These are phyloP conservation scores for Trichonephila inaurata DNA, from an alignment of 1,140 invertebrate species.

Conservation along the genomic window DNA sequence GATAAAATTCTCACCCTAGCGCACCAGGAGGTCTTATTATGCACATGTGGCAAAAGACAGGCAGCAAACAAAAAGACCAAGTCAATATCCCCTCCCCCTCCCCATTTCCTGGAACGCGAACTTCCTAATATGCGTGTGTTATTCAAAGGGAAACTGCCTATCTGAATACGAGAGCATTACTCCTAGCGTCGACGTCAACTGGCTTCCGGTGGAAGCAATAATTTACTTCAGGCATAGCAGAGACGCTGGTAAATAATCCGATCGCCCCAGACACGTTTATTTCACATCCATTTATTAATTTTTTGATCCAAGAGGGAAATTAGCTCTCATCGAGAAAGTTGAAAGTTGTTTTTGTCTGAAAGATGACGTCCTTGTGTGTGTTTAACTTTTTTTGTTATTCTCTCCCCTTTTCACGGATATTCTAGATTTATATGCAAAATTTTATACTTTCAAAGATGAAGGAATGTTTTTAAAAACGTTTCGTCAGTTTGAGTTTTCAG, in stretches of 20 bases:
- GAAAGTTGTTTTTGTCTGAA: no score
- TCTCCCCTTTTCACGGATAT: no score
- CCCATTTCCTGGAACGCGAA: slow-evolving; percentile 14
- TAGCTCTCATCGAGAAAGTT: no score
- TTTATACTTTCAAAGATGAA: no score
- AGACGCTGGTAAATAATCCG: neutral
- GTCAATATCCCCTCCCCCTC: neutral
- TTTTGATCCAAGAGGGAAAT: neutral
- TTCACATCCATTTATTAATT: neutral
- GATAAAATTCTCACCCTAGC: neutral
- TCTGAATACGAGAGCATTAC: neutral
- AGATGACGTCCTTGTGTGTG: no score
- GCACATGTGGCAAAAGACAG: neutral
- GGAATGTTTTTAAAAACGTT: no score
- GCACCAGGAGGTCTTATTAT: neutral
- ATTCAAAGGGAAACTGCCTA: neutral
- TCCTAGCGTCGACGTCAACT: neutral
- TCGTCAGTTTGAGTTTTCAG: no score
- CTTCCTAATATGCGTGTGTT: neutral
- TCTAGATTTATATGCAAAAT: no score
- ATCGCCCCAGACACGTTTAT: neutral
- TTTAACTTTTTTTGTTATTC: no score
- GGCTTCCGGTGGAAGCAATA: slow-evolving; percentile 38
- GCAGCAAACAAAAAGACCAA: neutral
- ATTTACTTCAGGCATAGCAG: neutral